These are phyloP conservation scores for Drosophila pseudotalamancana DNA, from an alignment of 2,888 invertebrate genomes.

Conservation along the genomic window DNA sequence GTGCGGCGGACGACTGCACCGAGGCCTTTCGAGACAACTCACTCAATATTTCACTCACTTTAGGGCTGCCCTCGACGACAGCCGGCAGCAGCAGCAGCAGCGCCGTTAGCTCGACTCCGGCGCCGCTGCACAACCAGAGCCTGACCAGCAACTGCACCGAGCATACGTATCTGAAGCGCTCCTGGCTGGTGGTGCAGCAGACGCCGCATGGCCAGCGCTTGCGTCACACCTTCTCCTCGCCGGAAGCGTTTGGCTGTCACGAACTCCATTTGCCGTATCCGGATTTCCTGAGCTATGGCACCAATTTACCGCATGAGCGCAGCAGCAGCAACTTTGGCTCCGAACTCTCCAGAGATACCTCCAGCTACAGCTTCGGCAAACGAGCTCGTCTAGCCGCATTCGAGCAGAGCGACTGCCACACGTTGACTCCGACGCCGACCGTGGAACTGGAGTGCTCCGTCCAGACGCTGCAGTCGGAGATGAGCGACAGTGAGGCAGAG, in stretches of 20 bases:
- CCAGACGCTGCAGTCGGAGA: slow-evolving; percentile 31
- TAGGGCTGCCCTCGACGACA: slow-evolving; percentile 76
- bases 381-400: slow-evolving; percentile 37
- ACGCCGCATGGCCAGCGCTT: slow-evolving; percentile 71
- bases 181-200: slow-evolving; percentile 82
- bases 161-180: slow-evolving; percentile 82
- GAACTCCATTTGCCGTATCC: slow-evolving; percentile 64
- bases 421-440: slow-evolving; percentile 24
- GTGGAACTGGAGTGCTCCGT: not conserved
- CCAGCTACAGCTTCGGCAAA: slow-evolving; percentile 61
- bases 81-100: slow-evolving; percentile 50
- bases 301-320: slow-evolving; percentile 82
- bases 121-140: slow-evolving; percentile 35
- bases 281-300: slow-evolving; percentile 82
- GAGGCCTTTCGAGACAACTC: slow-evolving; percentile 83
- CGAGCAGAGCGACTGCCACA: slow-evolving; percentile 42
- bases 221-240: slow-evolving; percentile 83
- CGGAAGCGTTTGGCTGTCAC: slow-evolving; percentile 80
- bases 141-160: slow-evolving; percentile 76
- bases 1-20: slow-evolving; percentile 81
- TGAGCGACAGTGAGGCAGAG: slow-evolving; percentile 69
- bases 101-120: slow-evolving; percentile 26
- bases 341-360: slow-evolving; percentile 82
- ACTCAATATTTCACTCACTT: slow-evolving; percentile 83
- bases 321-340: slow-evolving; percentile 83